Evolutionary conservation across 2,888 invertebrate genomes (phyloP), one percentile per base, ranked within the genome.

Genomic region (Nemoura dubitans): DNA sequence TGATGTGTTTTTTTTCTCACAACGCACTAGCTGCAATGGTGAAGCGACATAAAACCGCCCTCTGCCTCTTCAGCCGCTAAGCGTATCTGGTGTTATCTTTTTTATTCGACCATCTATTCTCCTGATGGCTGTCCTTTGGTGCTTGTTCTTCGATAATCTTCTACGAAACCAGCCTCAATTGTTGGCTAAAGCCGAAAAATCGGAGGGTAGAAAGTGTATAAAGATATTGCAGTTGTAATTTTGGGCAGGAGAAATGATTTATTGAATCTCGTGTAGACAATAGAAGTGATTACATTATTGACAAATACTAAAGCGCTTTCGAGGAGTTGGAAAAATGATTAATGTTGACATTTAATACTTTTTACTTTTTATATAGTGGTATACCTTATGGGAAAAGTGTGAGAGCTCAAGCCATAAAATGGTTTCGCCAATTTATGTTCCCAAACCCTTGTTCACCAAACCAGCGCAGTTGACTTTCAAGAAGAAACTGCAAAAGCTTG

Each of bases 221-320:
- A 59, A 59, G 59, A 59, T 21, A 21, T 21, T 59, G 59, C 59
- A 21, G 59, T 14, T 21, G 59, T 59, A 59, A 59, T 59, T 59
- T 59, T 21, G 29, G 25, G 26, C 76, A 28, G 30, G 81, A 1
- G 29, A 27, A 76, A 84, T 84, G 84, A 84, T 84, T 84, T 76
- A 84, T 84, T 76, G 36, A 21, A 76, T 28, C 26, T 14, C 27
- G 59, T 59, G 59, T 14, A 84, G 84, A 84, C 84, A 84, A 84
- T 84, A 84, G 59, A 59, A 84, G 84, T 84, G 84, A 84, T 84
- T 84, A 84, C 27, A 59, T 28, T 84, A 84, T 84, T 84, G 84
- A 84, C 83, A 83, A 83, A 83, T 83, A 42, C 43, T 83, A 26
- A 14, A 78, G n/a, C 27, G 78, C 78, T 2, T 28, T 26, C 28